Evolutionary conservation across 2,888 invertebrate species (phyloP).

Genomic region (Tanypteryx hageni): DNA sequence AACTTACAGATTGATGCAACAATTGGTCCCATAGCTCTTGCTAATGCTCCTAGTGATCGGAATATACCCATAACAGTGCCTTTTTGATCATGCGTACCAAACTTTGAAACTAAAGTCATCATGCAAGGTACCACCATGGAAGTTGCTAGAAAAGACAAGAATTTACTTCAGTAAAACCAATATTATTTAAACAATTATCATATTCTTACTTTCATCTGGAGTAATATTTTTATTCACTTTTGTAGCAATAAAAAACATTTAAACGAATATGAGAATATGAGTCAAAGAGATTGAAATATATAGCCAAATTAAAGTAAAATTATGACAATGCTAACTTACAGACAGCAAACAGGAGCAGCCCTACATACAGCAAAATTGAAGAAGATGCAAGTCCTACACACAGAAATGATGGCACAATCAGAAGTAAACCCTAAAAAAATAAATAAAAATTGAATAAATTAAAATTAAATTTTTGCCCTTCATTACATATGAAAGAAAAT

Average conservation of each 20-base stretch:
- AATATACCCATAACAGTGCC: conserved; percentile 96
- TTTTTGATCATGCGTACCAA: conserved; percentile 88
- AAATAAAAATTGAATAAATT: conserved; percentile 50
- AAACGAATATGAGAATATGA: neutral
- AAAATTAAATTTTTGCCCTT: neutral
- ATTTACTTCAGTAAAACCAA: neutral
- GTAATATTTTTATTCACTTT: neutral
- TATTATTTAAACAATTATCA: neutral
- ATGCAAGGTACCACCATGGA: conserved; percentile 97
- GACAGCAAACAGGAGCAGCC: conserved; percentile 91
- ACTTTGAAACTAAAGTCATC: conserved; percentile 93
- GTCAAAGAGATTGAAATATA: conserved; percentile 64
- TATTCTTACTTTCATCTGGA: neutral
- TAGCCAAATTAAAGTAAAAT: conserved; percentile 60
- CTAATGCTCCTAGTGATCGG: conserved; percentile 95
- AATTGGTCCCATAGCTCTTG: conserved; percentile 94
- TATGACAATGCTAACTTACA: conserved; percentile 81
- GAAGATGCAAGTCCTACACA: conserved; percentile 85
- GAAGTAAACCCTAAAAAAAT: conserved; percentile 82
- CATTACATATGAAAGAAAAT: too few species aligned
- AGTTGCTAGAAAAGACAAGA: conserved; percentile 79
- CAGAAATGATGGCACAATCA: conserved; percentile 92
- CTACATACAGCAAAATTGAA: conserved; percentile 83
- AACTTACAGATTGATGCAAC: conserved; percentile 87
- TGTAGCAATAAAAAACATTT: neutral